A percentile compares a stretch with the other conserved stretches of the same genome.
These are phyloP conservation scores for Oryzias celebensis DNA, from an alignment of 2,113 vertebrate species.

Conservation along the genomic window DNA sequence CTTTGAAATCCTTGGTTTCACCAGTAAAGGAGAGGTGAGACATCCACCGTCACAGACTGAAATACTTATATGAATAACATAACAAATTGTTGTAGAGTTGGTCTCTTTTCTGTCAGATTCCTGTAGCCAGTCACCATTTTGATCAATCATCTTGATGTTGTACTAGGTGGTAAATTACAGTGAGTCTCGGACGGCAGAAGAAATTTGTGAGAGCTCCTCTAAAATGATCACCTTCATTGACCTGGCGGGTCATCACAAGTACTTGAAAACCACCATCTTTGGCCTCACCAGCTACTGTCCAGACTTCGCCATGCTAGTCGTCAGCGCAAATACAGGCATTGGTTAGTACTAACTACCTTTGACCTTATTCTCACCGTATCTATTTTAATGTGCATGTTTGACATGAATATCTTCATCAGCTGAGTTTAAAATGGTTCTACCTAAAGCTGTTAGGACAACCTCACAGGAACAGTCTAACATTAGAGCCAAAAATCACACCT, in stretches of 20 bases:
- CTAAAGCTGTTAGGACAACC: slow-evolving; percentile 7
- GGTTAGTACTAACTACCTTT: slow-evolving; percentile 72
- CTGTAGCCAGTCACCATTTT: too few species aligned
- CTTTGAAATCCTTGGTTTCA: slow-evolving; percentile 98
- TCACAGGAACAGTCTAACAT: slow-evolving; percentile 8
- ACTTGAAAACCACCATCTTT: slow-evolving; percentile 98
- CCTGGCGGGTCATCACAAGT: slow-evolving; percentile 97
- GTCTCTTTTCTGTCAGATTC: background rate
- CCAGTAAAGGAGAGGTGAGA: slow-evolving; percentile 95
- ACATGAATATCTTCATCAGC: background rate
- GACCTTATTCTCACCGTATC: background rate
- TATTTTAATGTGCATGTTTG: background rate
- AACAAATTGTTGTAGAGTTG: background rate
- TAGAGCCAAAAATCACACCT: slow-evolving; percentile 5
- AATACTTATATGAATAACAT: background rate
- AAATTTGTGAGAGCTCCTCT: slow-evolving; percentile 97
- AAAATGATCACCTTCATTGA: slow-evolving; percentile 99
- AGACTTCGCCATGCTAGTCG: slow-evolving; percentile 97
- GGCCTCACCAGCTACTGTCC: slow-evolving; percentile 98
- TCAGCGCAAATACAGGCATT: slow-evolving; percentile 96
- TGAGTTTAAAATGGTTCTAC: background rate
- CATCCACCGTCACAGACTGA: background rate
- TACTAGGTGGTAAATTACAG: slow-evolving; percentile 97
- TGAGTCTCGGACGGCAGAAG: slow-evolving; percentile 94
- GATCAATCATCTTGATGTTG: background rate